Evolutionary conservation across 1,140 invertebrate genomes (phyloP).

Genomic region (Sweltsa coloradensis): DNA sequence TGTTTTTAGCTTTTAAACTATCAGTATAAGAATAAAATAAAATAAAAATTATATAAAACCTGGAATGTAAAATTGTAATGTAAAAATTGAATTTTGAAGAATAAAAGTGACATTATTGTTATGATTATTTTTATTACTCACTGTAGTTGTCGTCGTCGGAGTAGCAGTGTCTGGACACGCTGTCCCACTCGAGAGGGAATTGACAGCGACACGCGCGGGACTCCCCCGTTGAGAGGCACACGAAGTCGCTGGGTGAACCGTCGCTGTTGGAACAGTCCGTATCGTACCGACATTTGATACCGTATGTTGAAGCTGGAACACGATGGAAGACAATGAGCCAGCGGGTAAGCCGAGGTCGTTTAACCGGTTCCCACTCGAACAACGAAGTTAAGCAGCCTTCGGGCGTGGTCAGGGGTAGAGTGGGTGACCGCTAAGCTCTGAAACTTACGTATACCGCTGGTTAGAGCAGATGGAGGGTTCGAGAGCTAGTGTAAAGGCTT

Average conservation of each 20-base stretch:
- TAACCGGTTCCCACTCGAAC: no score
- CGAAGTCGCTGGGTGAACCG: conserved; percentile 2
- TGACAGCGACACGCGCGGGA: conserved; percentile 1
- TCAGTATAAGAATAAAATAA: neutral
- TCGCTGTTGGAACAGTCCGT: conserved; percentile 4
- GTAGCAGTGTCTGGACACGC: conserved; percentile 7
- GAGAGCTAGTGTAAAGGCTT: neutral
- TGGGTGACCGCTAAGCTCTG: neutral
- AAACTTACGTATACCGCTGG: conserved; percentile 1
- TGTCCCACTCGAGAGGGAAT: conserved; percentile 9
- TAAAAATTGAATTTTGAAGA: neutral
- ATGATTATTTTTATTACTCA: conserved; percentile 3
- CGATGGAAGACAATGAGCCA: no score
- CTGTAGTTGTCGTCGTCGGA: conserved; percentile 8
- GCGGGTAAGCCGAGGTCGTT: no score
- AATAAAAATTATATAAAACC: neutral
- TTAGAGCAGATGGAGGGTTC: conserved; percentile 1
- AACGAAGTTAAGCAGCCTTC: neutral
- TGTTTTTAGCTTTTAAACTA: no score
- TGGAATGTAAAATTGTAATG: neutral
- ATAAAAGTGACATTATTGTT: neutral
- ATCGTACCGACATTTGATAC: conserved; percentile 4
- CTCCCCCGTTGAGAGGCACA: neutral
- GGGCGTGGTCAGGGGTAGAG: conserved; percentile 4
- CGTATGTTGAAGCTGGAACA: neutral